Percentiles rank a stretch among this genome's conserved stretches.
These are phyloP conservation scores for Oceanodroma tethys DNA, from an alignment of 2,113 vertebrate species.

Conservation along the genomic window DNA sequence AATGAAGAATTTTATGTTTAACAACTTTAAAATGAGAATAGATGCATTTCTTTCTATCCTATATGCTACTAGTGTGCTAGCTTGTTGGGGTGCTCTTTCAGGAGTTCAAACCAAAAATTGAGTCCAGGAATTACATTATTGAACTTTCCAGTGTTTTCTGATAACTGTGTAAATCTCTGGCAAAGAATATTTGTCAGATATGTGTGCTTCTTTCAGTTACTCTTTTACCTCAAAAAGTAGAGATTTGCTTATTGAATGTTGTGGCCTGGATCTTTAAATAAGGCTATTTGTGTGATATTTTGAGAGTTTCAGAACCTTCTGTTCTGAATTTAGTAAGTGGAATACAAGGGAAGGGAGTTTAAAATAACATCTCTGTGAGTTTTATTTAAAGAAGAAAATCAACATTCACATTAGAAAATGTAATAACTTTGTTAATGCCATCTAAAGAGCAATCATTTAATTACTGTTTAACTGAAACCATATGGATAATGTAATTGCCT, in stretches of 20 bases:
- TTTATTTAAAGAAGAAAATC: background rate
- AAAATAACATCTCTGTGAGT: background rate
- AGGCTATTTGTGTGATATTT: background rate
- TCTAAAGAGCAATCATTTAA: background rate
- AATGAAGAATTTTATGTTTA: background rate
- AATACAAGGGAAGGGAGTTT: background rate
- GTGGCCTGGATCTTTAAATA: background rate
- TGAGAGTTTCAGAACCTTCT: background rate
- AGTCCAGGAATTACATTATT: background rate
- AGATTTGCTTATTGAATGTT: background rate
- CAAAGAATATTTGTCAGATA: background rate
- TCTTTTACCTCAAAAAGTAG: background rate
- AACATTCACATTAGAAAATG: background rate
- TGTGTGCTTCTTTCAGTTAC: background rate
- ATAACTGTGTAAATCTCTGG: background rate
- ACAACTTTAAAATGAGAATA: background rate
- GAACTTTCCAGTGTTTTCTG: background rate
- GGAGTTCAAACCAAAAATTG: background rate
- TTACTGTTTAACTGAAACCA: background rate
- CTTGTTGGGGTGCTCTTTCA: background rate
- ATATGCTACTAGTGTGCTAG: background rate
- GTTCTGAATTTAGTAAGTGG: background rate
- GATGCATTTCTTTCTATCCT: background rate
- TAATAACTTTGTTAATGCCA: background rate
- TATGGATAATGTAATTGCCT: background rate